A percentile compares a stretch with the other conserved stretches of the same genome.
Conservation (phyloP, 2,113 vertebrate species). For the Dipodomys stephensi region DNA sequence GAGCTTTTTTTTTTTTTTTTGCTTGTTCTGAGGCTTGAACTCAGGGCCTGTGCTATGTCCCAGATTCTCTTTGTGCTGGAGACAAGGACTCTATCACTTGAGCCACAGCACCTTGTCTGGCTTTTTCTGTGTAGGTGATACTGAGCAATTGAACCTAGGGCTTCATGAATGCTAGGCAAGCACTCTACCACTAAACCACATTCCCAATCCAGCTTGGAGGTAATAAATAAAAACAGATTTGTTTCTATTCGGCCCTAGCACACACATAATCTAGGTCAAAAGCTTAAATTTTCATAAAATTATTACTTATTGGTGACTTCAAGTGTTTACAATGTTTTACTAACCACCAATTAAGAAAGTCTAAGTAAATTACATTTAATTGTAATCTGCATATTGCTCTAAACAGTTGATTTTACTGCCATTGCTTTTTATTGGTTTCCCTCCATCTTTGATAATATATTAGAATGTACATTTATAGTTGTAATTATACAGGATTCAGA, state of each 20-base stretch:
- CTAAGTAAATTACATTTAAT: not conserved
- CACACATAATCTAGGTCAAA: not conserved
- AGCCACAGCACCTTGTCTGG: too few species aligned
- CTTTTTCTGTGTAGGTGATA: too few species aligned
- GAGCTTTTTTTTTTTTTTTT: too few species aligned
- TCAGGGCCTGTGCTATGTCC: too few species aligned
- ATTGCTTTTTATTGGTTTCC: constrained; percentile 26
- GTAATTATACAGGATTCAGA: not conserved
- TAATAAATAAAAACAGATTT: not conserved
- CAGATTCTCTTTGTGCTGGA: too few species aligned
- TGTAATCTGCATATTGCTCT: not conserved
- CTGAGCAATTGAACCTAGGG: too few species aligned
- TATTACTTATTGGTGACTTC: not conserved
- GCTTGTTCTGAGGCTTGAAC: too few species aligned
- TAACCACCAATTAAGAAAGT: not conserved
- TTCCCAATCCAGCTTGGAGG: too few species aligned
- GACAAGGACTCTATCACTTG: too few species aligned
- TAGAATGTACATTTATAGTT: not conserved
- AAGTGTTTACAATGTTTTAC: not conserved
- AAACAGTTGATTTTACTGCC: not conserved
- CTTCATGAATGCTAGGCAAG: too few species aligned
- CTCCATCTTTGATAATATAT: not conserved
- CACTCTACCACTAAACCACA: too few species aligned
- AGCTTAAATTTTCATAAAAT: constrained; percentile 19
- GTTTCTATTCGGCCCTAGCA: not conserved